These are phyloP conservation scores for Ametastegia equiseti DNA, from an alignment of 2,888 invertebrate genomes.

Conservation along the genomic window DNA sequence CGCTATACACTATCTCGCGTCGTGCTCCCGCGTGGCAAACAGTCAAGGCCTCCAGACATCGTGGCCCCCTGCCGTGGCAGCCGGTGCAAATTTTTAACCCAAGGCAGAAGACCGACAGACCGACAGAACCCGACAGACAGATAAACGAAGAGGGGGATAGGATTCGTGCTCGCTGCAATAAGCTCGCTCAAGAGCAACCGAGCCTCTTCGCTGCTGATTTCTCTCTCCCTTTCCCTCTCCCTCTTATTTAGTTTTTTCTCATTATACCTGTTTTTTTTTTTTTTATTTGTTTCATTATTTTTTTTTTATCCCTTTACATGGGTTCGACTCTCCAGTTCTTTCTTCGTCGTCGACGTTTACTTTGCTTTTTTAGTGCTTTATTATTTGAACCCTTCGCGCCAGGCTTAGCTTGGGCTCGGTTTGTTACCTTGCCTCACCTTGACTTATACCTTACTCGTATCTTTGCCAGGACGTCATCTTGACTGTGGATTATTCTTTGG, in stretches of 20 bases:
- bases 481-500: constrained; percentile 44
- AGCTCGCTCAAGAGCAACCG: background rate
- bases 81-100: constrained; percentile 55
- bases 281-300: constrained; percentile 54
- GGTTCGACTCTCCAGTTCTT: constrained; percentile 45
- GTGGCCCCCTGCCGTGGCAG: constrained; percentile 60
- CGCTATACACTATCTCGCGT: too few species aligned
- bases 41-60: constrained; percentile 70
- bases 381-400: constrained; percentile 40
- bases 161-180: constrained; percentile 4
- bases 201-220: constrained; percentile 52
- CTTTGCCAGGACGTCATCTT: constrained; percentile 37
- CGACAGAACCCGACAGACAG: too few species aligned
- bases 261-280: constrained; percentile 55
- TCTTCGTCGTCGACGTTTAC: constrained; percentile 44
- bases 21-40: constrained; percentile 50
- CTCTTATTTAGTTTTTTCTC: constrained; percentile 51
- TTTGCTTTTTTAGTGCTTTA: constrained; percentile 50
- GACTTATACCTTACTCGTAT: constrained; percentile 29
- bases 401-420: constrained; percentile 30
- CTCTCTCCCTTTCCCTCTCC: background rate
- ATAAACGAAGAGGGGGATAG: constrained; percentile 17
- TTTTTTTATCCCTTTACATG: constrained; percentile 55
- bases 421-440: constrained; percentile 8
- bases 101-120: constrained; percentile 50